Conservation (phyloP, 1,140 invertebrate species). For the Orchesella cincta region DNA sequence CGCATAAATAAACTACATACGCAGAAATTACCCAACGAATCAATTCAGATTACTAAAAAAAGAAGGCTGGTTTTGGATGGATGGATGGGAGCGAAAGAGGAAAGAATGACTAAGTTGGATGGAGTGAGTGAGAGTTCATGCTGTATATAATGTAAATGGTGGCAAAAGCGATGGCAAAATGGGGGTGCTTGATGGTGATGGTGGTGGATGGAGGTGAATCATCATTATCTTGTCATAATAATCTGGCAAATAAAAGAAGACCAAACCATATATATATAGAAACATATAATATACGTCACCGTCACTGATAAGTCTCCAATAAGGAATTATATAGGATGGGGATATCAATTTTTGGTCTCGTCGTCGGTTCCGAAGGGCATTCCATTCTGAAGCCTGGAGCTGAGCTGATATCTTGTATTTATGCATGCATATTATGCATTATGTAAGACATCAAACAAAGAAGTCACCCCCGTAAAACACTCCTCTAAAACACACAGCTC, state of each 20-base stretch:
- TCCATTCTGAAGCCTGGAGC: not conserved
- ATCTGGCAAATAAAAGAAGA: constrained; percentile 24
- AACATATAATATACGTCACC: not conserved
- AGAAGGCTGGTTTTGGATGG: not conserved
- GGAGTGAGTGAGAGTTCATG: not conserved
- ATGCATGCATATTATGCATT: constrained; percentile 13
- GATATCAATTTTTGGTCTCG: constrained; percentile 14
- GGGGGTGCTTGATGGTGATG: not conserved
- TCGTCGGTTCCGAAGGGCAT: not conserved
- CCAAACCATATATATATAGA: not conserved
- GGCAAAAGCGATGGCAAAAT: not conserved
- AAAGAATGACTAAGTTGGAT: not conserved
- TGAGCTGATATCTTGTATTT: constrained; percentile 12
- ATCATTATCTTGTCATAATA: constrained; percentile 51
- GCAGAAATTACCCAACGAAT: constrained; percentile 39
- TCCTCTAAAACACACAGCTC: not conserved
- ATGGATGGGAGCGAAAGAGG: not conserved
- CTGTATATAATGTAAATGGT: not conserved
- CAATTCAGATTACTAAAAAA: constrained; percentile 47
- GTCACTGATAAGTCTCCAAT: not conserved
- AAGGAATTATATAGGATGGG: constrained; percentile 22
- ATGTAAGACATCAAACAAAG: constrained; percentile 2
- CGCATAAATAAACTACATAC: constrained; percentile 19
- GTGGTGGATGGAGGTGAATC: constrained; percentile 45
- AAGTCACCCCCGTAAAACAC: constrained; percentile 20